Base-by-base conservation (phyloP, 1,140 invertebrate species). In the Camponotus floridanus region DNA sequence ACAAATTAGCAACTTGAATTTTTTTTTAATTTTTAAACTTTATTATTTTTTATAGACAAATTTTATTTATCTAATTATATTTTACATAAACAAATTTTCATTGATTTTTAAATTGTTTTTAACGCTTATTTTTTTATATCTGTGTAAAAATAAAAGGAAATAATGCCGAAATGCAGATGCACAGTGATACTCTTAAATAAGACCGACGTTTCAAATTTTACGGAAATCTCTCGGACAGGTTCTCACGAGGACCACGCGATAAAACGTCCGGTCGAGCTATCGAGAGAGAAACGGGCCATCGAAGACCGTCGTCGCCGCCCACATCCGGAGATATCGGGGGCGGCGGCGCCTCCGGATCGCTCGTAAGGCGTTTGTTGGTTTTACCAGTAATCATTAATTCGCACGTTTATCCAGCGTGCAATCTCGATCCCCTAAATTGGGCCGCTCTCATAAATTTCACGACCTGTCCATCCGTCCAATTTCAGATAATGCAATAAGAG, bases 281-380 rank as follows among this genome's bases (percentile, higher is more conserved):
- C 87, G 59, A 59, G 67, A 86, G 71, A 86, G 61, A 64, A 42
- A 42, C 36, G 39, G 48, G 48, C 48, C 48, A 51, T 51, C 48
- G 48, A 73, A 89, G 80, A 81, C 45, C 86, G 88, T 88, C 86
- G 88, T 88, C 57, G 88, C 87, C 92, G 92, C 92, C 92, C 89
- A 92, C 92, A 92, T 92, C 91, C 92, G 92, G 88, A 91, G 88
- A 83, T 71, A 85, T 80, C 84, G 71, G 64, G 61, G 78, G 39
- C 61, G 67, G 45, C 76, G 79, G 79, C 81, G 74, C 73, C 74
- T 87, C 80, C 76, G 87, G 86, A 90, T 92, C 91, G 51, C 74
- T 89, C 62, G 61, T 65, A 81, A 89, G 76, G 67, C 84, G 85
- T 90, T 91, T 87, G 76, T 90, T 79, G 74, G 84, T 89, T 92